Conservation (phyloP, 2,797 vertebrate genomes). For the Coregonus suidteri region DNA sequence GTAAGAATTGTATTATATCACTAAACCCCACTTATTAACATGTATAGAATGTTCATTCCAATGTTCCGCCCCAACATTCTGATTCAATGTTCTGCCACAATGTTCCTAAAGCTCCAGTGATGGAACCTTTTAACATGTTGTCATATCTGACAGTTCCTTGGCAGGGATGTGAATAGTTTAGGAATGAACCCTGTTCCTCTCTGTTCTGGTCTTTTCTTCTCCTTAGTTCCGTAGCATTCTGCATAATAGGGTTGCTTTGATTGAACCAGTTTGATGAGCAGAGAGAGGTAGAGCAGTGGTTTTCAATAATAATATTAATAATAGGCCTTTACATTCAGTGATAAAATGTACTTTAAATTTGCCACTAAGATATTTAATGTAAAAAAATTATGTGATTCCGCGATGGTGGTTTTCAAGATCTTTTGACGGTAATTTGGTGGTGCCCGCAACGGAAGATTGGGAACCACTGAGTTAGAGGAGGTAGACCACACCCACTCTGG, state of each 20-base stretch:
- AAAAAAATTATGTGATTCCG: no score
- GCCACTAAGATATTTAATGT: no score
- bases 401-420: no score
- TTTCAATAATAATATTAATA: no score
- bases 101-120: not conserved
- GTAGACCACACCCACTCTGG: conserved; percentile 50
- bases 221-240: conserved; percentile 26
- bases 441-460: no score
- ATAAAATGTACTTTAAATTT: no score
- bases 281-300: conserved; percentile 24
- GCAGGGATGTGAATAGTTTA: not conserved
- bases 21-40: not conserved
- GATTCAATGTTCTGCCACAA: not conserved
- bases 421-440: no score
- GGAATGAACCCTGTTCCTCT: not conserved
- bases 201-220: conserved; percentile 17
- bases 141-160: conserved; percentile 48
- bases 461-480: not conserved
- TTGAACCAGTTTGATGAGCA: conserved; percentile 66
- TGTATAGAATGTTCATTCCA: not conserved
- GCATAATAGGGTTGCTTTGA: conserved; percentile 62
- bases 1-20: not conserved
- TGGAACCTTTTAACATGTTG: conserved; percentile 1
- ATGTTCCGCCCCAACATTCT: not conserved
- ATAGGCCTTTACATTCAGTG: no score